Base-by-base conservation (phyloP, 2,797 vertebrate species). In the Nothura maculosa region DNA sequence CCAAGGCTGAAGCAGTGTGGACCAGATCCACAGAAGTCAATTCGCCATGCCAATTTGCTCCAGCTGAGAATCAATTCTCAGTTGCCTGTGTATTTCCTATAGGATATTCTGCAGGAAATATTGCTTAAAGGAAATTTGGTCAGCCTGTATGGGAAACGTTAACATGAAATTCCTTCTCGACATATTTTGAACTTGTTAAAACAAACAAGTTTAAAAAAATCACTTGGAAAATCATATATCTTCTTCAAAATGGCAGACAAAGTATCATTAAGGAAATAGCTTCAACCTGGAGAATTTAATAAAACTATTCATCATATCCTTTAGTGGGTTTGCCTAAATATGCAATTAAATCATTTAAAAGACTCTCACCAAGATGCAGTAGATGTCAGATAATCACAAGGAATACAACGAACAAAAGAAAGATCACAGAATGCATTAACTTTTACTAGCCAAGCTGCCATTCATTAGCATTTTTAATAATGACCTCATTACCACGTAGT, bases 401-500 rank as follows among this genome's bases (percentile, higher is more conserved):
- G 83, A 92, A 79, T 7, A 62, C 24, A 24, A 32, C 17, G 84
- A 92, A 95, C 93, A 93, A 97, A 95, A 92, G 93, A 75, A 94
- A 94, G 76, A 82, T 89, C 89, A 89, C 79, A 93, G 94, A 94
- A 95, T 54, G 80, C 76, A 85, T 93, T 92, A 94, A 96, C 93
- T 92, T 95, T 81, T 87, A 61, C 82, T 82, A 90, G 43, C 81
- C 64, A 19, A 18, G 60, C 60, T 73, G 58, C 69, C 0, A 0
- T 61, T 27, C 67, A 93, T 94, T 96, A 96, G 95, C 95, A 97
- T 97, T 96, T 96, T 97, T 96, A 96, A 96, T 96, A 91, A 94
- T 36, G 67, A 72, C 77, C 85, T 95, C 92, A 93, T 96, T 96
- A 93, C 27, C 73, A 92, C 92, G 78, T 78, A 83, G 90, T 91